Evolutionary conservation across 2,113 vertebrate species (phyloP), one percentile per base, ranked within the genome.

Genomic region (Stercorarius parasiticus): DNA sequence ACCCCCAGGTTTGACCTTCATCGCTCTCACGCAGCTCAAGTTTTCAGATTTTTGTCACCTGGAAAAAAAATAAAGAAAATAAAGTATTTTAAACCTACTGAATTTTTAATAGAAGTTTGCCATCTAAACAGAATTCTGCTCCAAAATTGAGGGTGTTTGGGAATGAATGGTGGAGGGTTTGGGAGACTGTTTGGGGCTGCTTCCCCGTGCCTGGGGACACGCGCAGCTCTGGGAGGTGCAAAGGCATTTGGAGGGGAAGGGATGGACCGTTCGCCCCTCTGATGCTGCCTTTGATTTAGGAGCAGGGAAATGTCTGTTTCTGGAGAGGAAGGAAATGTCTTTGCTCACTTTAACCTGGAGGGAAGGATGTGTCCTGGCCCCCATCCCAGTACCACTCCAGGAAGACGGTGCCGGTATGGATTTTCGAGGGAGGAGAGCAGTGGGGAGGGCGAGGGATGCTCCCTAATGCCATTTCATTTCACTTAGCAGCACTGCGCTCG

Each of bases 1-100:
- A 40, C 6, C 8, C 61, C 66, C 66, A 26, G 30, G 15, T 58
- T 7, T 78, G 83, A 62, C 45, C 76, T 81, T 86, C 62, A 11
- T 9, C 0, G 0, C 20, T 69, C 36, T n/a, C 27, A 40, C 30
- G n/a, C 10, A 40, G 71, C 38, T 52, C 71, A 36, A 52, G 27
- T 43, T 47, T 53, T 90, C 58, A 52, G 59, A 40, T 53, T 86
- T 77, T 36, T 36, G 62, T 45, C 49, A 58, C 14, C 23, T 36
- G 27, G 49, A 12, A 0, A 7, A 32, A 52, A 34, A 47, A 50
- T 17, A 16, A 2, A 0, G 17, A 22, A 42, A 4, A 8, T 18
- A 45, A 45, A 45, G 32, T 12, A 10, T 69, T 94, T 82, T 34
- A 83, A 83, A 26, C 18, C 20, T 58, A 27, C 1, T 70, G 25